Evolutionary conservation across 2,888 invertebrate species (phyloP).

Genomic region (Acleris laterana): DNA sequence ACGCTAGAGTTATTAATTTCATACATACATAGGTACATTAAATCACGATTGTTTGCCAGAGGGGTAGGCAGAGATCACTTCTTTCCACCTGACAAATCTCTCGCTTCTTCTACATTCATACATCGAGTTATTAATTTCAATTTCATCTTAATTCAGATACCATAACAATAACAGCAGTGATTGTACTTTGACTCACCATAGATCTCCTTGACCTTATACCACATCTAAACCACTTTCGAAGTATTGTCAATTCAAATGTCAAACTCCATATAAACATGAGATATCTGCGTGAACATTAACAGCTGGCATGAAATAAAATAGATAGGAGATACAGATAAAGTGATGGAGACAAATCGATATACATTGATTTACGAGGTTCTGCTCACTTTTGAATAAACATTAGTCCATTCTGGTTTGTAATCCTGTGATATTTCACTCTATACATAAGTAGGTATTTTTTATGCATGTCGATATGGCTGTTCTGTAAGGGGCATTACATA

Average conservation of each 20-base stretch:
- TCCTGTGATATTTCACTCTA: not conserved
- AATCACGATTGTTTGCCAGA: too few relatives aligned
- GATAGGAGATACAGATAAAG: conserved; percentile 25
- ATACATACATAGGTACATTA: too few relatives aligned
- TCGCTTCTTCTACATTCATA: too few relatives aligned
- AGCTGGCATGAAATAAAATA: conserved; percentile 13
- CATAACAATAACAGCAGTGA: not conserved
- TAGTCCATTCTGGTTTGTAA: not conserved
- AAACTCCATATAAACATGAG: conserved; percentile 12
- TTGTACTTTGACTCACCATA: not conserved
- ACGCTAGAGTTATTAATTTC: not conserved
- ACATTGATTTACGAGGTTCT: conserved; percentile 13
- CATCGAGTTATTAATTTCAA: not conserved
- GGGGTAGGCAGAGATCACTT: too few relatives aligned
- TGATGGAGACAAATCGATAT: conserved; percentile 20
- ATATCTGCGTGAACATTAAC: conserved; percentile 17
- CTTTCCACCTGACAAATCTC: too few relatives aligned
- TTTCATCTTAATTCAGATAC: not conserved
- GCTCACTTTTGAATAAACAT: conserved; percentile 8
- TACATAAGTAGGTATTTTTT: too few relatives aligned
- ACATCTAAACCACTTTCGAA: not conserved
- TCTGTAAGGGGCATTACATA: too few relatives aligned
- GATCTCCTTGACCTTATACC: conserved; percentile 2
- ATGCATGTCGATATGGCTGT: too few relatives aligned
- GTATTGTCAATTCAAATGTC: conserved; percentile 14